Evolutionary conservation across 2,888 invertebrate genomes (phyloP), one percentile per base, ranked within the genome.

Genomic region (Macaria liturata): DNA sequence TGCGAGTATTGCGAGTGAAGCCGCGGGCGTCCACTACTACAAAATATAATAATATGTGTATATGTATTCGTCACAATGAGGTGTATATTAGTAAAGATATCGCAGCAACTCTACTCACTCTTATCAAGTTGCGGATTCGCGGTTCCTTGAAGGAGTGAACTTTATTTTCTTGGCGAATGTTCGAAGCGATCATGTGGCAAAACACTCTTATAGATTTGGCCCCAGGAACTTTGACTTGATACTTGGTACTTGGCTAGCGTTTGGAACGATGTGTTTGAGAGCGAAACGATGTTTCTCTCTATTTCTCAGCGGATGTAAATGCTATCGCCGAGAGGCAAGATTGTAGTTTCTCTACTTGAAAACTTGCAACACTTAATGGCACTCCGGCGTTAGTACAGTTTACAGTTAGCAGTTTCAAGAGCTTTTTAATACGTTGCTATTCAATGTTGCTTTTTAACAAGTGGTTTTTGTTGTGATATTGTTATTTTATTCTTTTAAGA

Each of bases 101-200:
- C 20, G 20, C 20, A 1, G 20, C 20, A 1, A 20, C 20, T 20
- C 5, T 37, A 42, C 9, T 70, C 72, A 79, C 73, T 82, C 82
- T 84, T 86, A 86, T 81, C 80, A 83, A 84, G 79, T 80, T 80
- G 84, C 74, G 81, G 81, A 85, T 81, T 67, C 73, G 68, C 75
- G 83, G 84, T 86, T 81, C 70, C 76, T 74, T 81, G 83, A 82
- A 51, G 50, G 49, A 37, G n/a, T 74, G 74, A 77, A 83, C 85
- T 87, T 83, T 86, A 88, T 88, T 88, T 88, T 88, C 88, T 88
- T 88, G 88, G 84, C 85, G 86, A 87, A 89, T 88, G 86, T 86
- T 84, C 80, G 81, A 88, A 86, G 84, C 88, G 88, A 89, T 91
- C 91, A 89, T 88, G 90, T 90, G 88, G 89, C 87, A 88, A 89